phyloP scores from a whole-genome alignment of 2,888 invertebrate genomes.

The Lagria hirta region DNA sequence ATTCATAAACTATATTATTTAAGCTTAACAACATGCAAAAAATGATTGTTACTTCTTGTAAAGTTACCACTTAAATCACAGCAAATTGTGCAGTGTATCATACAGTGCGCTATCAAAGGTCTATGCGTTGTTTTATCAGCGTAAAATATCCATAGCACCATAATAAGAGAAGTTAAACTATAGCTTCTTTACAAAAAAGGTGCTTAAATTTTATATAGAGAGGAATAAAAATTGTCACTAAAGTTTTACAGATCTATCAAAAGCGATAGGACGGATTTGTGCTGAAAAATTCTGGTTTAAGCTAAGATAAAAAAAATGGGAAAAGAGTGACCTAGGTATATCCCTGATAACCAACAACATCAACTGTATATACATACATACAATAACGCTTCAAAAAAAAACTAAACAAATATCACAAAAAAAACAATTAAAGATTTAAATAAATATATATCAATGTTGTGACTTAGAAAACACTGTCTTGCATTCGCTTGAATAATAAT shows the following conservation, averaged over 20 bases:
- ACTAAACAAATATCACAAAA: conserved; percentile 7
- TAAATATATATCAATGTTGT: neutral
- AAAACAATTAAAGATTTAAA: conserved; percentile 4
- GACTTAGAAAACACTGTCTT: neutral
- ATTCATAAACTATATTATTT: conserved; percentile 17
- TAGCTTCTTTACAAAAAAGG: too few species aligned
- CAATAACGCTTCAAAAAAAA: conserved; percentile 2
- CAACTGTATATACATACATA: conserved; percentile 26
- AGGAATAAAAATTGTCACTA: neutral
- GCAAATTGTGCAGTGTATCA: conserved; percentile 40
- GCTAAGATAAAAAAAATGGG: too few species aligned
- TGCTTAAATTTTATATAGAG: conserved; percentile 10
- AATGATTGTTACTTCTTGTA: conserved; percentile 36
- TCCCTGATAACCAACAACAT: conserved; percentile 25
- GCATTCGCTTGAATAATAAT: conserved; percentile 11
- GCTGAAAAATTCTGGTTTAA: conserved; percentile 22
- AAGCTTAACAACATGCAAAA: conserved; percentile 35
- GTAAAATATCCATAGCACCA: conserved; percentile 13
- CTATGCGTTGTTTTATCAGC: conserved; percentile 15
- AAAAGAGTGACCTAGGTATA: conserved; percentile 16
- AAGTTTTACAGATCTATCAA: conserved; percentile 13
- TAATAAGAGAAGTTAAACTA: conserved; percentile 10
- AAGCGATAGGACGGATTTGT: conserved; percentile 34
- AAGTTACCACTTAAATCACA: conserved; percentile 38
- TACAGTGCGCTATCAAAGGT: conserved; percentile 25